Base-by-base conservation (phyloP, 2,113 vertebrate genomes). In the Nibea albiflora region DNA sequence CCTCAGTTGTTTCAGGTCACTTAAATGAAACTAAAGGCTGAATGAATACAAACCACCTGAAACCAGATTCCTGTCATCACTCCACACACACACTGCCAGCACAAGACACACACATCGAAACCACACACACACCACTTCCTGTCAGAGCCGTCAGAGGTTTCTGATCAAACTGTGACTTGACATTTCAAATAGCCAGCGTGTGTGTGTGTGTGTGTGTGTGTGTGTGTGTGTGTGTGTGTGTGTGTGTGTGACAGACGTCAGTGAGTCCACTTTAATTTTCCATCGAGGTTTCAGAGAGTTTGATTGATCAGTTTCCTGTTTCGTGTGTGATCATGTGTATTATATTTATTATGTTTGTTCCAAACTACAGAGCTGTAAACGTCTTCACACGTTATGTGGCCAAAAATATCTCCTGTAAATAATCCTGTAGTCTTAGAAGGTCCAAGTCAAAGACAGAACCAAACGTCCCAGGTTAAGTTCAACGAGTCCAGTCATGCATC, bases 1-100 rank as follows among this genome's bases (percentile, higher is more conserved):
- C 31, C 4, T 74, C 44, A 28, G 26, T 0, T 0, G 67, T 87
- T 89, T 87, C 53, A 80, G 86, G 81, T 76, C 84, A 35, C 24
- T 69, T 63, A 80, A 79, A 54, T 53, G 84, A 86, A 88, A 90
- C 89, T 84, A 66, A 31, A 73, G 81, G 52, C 77, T 69, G 73
- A 65, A 54, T n/a, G 73, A 75, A 75, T 53, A 39, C 17, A 86
- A 88, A 84, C 87, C 88, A 83, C 84, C 84, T 31, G 58, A 89
- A 85, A 85, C 89, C 87, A 74, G 61, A 73, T 68, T 79, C 60
- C 53, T 80, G 75, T 81, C 60, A 70, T 62, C 73, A 24, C 50
- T 4, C 35, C 75, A 72, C 69, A 78, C 65, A 85, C 61, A 66
- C 42, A 84, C 66, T 7, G 8, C 26, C 26, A 5, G 39, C 53